These are phyloP conservation scores for Dolomedes plantarius DNA, from an alignment of 2,888 invertebrate species.

Conservation along the genomic window DNA sequence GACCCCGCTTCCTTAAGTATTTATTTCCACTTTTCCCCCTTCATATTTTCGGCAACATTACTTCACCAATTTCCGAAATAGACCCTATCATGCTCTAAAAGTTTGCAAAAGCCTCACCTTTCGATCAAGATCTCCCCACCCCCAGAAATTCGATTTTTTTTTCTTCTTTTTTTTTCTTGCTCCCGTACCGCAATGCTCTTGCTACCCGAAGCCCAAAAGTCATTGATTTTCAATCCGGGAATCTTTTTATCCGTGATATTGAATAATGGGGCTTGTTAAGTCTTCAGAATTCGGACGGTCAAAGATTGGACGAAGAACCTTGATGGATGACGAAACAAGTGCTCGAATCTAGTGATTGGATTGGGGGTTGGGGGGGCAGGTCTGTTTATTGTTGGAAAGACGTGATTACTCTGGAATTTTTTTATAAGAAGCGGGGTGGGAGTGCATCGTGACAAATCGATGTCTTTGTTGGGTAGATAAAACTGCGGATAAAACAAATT, in stretches of 20 bases:
- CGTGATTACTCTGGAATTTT: background rate
- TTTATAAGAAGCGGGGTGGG: background rate
- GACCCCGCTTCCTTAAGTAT: too few relatives aligned
- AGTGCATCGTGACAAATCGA: background rate
- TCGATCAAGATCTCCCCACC: constrained; percentile 12
- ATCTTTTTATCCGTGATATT: constrained; percentile 41
- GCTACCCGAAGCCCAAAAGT: constrained; percentile 1
- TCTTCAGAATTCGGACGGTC: constrained; percentile 27
- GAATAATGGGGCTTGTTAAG: constrained; percentile 68
- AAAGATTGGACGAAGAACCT: constrained; percentile 6
- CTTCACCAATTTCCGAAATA: background rate
- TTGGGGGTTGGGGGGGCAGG: background rate
- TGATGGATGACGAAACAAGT: constrained; percentile 14
- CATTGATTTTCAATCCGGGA: constrained; percentile 56
- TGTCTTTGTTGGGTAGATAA: background rate
- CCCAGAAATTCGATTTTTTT: constrained; percentile 1
- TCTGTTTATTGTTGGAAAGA: background rate
- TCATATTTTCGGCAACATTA: constrained; percentile 3
- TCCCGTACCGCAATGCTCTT: background rate
- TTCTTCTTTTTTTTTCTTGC: too few relatives aligned
- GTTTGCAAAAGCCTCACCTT: constrained; percentile 11
- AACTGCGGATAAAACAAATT: background rate
- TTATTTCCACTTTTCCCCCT: background rate
- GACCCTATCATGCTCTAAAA: background rate
- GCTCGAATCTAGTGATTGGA: constrained; percentile 7